Percentiles rank a stretch among this genome's conserved stretches.
These are phyloP conservation scores for Nothobranchius furzeri DNA, from an alignment of 2,113 vertebrate genomes.

Conservation along the genomic window DNA sequence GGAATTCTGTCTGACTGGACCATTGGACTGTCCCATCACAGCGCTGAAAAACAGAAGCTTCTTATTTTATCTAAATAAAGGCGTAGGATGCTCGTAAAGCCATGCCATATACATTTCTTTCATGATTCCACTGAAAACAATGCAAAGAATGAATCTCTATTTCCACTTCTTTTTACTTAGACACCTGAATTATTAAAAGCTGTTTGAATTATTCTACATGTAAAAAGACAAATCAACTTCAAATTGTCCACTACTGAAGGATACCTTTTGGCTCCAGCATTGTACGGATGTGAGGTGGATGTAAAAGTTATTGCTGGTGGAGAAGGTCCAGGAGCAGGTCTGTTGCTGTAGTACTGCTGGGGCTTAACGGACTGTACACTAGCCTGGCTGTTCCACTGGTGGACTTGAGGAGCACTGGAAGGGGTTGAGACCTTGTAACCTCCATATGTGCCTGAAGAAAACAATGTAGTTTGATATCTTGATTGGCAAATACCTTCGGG, in stretches of 20 bases:
- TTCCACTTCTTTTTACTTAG: neutral
- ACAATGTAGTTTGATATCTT: too few species aligned
- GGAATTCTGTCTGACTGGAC: constrained; percentile 44
- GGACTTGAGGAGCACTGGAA: constrained; percentile 40
- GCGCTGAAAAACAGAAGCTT: constrained; percentile 45
- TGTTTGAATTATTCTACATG: neutral
- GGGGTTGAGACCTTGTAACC: constrained; percentile 35
- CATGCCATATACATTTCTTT: neutral
- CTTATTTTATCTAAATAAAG: neutral
- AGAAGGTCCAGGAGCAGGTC: constrained; percentile 50
- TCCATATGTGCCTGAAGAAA: constrained; percentile 55
- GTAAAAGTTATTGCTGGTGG: constrained; percentile 38
- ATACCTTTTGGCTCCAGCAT: constrained; percentile 63
- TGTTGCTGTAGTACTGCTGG: constrained; percentile 46
- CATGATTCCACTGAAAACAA: neutral
- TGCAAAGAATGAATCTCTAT: too few species aligned
- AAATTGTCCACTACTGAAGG: neutral
- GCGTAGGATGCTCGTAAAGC: neutral
- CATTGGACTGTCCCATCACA: constrained; percentile 34
- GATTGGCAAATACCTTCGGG: too few species aligned
- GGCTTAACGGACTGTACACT: constrained; percentile 36
- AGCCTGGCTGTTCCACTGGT: constrained; percentile 57
- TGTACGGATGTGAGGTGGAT: constrained; percentile 67
- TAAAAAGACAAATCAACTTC: neutral
- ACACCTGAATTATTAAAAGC: neutral